phyloP scores from a whole-genome alignment of 2,113 vertebrate species.

The Galbula dea region DNA sequence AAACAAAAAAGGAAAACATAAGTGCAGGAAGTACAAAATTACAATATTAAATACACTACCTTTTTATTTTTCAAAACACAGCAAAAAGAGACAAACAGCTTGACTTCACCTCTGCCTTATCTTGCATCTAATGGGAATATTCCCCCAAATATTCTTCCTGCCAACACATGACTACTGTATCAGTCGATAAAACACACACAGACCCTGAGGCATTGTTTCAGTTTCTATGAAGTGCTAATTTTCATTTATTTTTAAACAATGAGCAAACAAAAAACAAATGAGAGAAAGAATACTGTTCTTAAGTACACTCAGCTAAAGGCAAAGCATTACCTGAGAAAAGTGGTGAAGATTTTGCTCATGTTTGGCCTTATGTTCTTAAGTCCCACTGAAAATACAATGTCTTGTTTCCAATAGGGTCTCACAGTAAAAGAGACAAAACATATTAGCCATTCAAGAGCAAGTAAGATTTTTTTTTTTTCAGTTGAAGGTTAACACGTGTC shows the following conservation, averaged over 20 bases:
- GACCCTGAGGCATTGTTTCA: neutral
- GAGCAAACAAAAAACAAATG: neutral
- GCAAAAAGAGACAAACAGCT: neutral
- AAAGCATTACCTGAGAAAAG: neutral
- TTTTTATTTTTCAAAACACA: neutral
- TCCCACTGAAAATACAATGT: neutral
- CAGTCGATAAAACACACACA: neutral
- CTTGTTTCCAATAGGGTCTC: neutral
- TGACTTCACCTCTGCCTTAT: neutral
- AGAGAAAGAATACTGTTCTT: neutral
- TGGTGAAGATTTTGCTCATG: neutral
- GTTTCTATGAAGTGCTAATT: neutral
- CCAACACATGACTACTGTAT: neutral
- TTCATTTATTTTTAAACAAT: neutral
- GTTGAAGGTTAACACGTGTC: rapidly evolving
- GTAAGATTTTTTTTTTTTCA: neutral
- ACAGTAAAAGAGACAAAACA: neutral
- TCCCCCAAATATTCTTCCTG: neutral
- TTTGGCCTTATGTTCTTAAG: neutral
- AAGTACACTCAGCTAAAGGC: neutral
- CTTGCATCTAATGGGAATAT: neutral
- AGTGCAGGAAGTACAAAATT: neutral
- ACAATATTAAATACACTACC: neutral
- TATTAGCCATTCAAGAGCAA: neutral
- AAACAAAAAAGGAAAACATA: neutral